Base-by-base conservation (phyloP, 2,888 invertebrate species). In the Cylindroiulus punctatus region DNA sequence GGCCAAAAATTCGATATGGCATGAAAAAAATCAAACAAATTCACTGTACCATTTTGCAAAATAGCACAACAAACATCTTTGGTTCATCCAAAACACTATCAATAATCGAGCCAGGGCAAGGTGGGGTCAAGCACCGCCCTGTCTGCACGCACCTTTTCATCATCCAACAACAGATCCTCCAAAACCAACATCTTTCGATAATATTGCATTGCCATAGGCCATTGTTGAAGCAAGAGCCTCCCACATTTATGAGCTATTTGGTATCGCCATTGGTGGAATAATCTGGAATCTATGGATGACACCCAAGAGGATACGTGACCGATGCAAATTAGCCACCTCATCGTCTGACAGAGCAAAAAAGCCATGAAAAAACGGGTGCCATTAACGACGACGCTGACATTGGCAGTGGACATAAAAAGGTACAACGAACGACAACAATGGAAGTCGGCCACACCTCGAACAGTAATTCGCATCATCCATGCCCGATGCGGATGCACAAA, bases 391-490 rank as follows among this genome's bases (percentile, higher is more conserved):
- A 76, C 26, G 76, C 76, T 76, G 76, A 76, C 76, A 76, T 76
- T 76, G 76, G 76, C 76, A 76, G 76, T 76, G 76, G 76, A 76
- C 76, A 76, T 76, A 76, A 76, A 76, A 76, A 76, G 76, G 76
- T 76, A 76, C 76, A 76, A 76, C 76, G 76, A 30, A 76, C 76
- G 76, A 76, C 30, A 76, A 76, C 76, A 76, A 76, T 76, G 30
- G 30, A 30, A 17, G 26, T 30, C 76, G 76, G 30, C 76, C 76
- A 76, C 76, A 76, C 76, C 76, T 76, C 30, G 30, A 76, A 76
- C 14, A 76, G 76, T 76, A 76, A 76, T 76, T 76, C 76, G 26
- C 76, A 76, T 30, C 76, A 76, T 5, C 57, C 19, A 19, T 7
- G 57, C 5, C n/a, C 19, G 57, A 22, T 47, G 47, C 10, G n/a